Evolutionary conservation across 2,888 invertebrate genomes (phyloP), one percentile per base, ranked within the genome.

Genomic region (Apamea monoglypha): DNA sequence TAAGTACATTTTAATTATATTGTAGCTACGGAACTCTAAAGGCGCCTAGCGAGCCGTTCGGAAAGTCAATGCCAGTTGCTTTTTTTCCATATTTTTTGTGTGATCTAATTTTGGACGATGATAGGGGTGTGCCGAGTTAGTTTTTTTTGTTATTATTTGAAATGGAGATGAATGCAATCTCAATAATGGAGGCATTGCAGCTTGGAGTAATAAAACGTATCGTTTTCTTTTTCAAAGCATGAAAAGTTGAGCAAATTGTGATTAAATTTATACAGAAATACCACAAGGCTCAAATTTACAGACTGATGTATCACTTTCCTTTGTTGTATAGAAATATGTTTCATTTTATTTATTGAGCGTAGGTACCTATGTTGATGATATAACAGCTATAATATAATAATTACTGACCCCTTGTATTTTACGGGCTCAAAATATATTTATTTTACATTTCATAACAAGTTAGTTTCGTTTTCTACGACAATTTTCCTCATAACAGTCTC

Each of bases 61-160:
- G 78, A 86, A 80, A 83, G 68, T 80, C 72, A 53, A 69, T 56
- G 75, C 74, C 66, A 50, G 50, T 72, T 79, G 66, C 8, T 79
- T 76, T 86, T 75, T 64, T 66, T 36, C 74, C 32, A n/a, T 32
- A 18, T 67, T 82, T 87, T 87, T 85, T 81, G 36, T 85, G 66
- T 76, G 80, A 69, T 87, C 80, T 74, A 71, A 81, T 87, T 88
- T 88, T 21, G 74, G 68, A 53, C 44, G n/a, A 40, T 47, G 44
- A 56, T 56, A 81, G 88, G 84, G 84, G 12, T 87, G 83, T 70
- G 50, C 69, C 40, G 36, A 29, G 10, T 50, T 16, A 66, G n/a
- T 3, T 63, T 40, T 36, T 29, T 47, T 32, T 53, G 1, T 14
- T 32, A 47, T 71, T 71, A 18, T 8, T 8, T 59, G 14, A 29